Evolutionary conservation across 2,797 vertebrate species (phyloP), one percentile per base, ranked within the genome.

Genomic region (Danio choprae): DNA sequence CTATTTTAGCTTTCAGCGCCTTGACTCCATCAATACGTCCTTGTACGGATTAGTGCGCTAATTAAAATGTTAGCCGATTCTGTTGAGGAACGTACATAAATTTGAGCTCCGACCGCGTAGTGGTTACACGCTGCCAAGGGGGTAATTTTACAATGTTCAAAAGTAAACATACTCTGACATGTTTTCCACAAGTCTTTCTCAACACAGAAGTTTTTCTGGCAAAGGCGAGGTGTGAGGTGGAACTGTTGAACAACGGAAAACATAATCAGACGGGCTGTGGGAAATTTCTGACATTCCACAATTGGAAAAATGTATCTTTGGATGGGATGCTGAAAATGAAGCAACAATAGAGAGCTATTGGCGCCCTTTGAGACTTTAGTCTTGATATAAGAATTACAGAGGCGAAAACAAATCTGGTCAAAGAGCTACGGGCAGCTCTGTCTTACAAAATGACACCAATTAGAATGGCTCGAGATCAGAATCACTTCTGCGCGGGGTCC

Each of bases 21-120:
- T 90, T 89, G 86, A 85, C 87, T 89, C 77, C 68, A 79, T 75
- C 81, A 85, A 85, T 74, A 65, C 46, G 80, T 77, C 81, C 58
- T 65, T 70, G 20, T 78, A 12, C 79, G 60, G 90, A 91, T 90
- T 90, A 90, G 85, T 83, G 86, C 82, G 87, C 77, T 86, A 90
- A 50, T 86, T 77, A 85, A 88, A 88, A 81, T 81, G 79, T 67
- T 55, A 20, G 68, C 36, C 65, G 71, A 81, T 77, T 87, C 84
- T 79, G 76, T 82, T 86, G 77, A 82, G 79, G 83, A 70, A 86
- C 80, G 38, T 71, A 40, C 72, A 79, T 75, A 78, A 60, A 87
- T 91, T 86, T 88, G 80, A 87, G 85, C 83, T 88, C 76, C 63
- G 77, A 79, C 77, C 63, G 16, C 76, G 84, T 15, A 87, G 71